Base-by-base conservation (phyloP, 2,888 invertebrate species). In the Cryptophagus acutangulus region DNA sequence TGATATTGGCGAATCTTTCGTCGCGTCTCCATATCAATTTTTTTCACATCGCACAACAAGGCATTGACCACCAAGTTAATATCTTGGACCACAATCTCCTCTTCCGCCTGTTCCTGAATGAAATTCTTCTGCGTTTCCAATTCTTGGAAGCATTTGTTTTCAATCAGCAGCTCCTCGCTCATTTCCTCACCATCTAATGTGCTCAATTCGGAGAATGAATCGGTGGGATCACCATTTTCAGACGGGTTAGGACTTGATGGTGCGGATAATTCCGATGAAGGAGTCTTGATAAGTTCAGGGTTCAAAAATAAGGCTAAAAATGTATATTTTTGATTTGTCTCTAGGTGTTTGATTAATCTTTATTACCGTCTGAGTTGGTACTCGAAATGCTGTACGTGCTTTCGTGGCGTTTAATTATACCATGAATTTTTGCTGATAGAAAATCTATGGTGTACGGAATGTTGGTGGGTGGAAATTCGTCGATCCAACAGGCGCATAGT, bases 401-500 rank as follows among this genome's bases (percentile, higher is more conserved):
- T 45, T 64, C 63, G 35, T 63, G 58, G 41, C 65, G 55, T 42
- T 56, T 55, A 13, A 65, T 54, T 17, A 43, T 56, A 14, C 51
- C 54, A 42, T 57, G 57, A 17, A 60, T 36, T 56, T 63, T 66
- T 17, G 61, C 51, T 24, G 54, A 59, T 17, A 80, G 65, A 56
- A 81, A 82, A 39, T 73, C 73, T 43, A 74, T 73, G 40, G 79
- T 79, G 54, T 79, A 78, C 0, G 82, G 75, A 2, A 72, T 65
- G 57, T 71, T 77, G 13, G 73, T 70, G 14, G 76, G 66, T 12
- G 72, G 64, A 54, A 76, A 75, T 61, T 77, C 75, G 52, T 74
- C 74, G n/a, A 73, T 72, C 40, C 75, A 74, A 55, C 81, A 79
- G 1, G 80, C 79, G 52, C 82, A 81, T 2, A 87, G 69, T 58